Base-by-base conservation (phyloP, 2,888 invertebrate species). In the Tachina grossa region DNA sequence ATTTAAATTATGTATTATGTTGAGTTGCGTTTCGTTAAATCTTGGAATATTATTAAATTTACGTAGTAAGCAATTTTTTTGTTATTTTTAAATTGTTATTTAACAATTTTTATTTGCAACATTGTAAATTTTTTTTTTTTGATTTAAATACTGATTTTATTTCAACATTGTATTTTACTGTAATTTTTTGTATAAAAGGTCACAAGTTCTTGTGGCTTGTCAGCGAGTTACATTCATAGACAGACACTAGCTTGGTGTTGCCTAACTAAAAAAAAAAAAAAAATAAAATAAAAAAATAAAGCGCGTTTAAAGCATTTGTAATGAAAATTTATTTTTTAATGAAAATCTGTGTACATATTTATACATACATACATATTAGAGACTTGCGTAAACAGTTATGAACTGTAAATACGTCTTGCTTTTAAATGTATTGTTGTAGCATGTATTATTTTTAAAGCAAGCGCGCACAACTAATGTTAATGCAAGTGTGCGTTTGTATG, bases 191-290 rank as follows among this genome's bases (percentile, higher is more conserved):
- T 22, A 13, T 65, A 31, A 65, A 55, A 76, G 75, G 75, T 76
- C 76, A 76, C 16, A n/a, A 65, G 65, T 39, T 53, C 14, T 76
- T 45, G 14, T 65, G 13, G 65, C 43, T 51, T 31, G n/a, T 59
- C 16, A 72, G 47, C 49, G 10, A 47, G 22, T 55, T 31, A 69
- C 43, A 69, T 55, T 22, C 19, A 51, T 3, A 45, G 31, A 47
- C 47, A 59, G 47, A 59, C 39, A 9, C 0, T 31, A 6, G 31
- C 31, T 31, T 31, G 31, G 31, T 39, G 31, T 39, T 57, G 45
- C 47, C 11, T n/a, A 59, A 45, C 13, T 22, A 47, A 11, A 11
- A 57, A 45, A n/a, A n/a, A n/a, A n/a, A n/a, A n/a, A n/a, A n/a
- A n/a, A n/a, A n/a, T n/a, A n/a, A n/a, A n/a, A n/a, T 0, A 0